These are phyloP conservation scores for Geopemphigus sp. DNA, from an alignment of 1,140 invertebrate species.

Conservation along the genomic window DNA sequence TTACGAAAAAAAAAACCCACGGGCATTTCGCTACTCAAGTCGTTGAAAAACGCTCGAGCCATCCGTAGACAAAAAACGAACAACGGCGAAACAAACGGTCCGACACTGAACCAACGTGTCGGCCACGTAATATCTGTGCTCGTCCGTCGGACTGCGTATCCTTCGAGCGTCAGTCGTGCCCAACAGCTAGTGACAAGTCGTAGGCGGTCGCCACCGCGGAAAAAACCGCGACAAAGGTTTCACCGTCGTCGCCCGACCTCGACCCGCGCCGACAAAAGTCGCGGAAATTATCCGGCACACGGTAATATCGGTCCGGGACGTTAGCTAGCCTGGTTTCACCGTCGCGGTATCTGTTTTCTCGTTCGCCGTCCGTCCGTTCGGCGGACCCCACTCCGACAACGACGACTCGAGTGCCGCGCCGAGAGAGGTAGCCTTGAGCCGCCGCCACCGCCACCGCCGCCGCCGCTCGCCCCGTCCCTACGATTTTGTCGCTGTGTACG, in stretches of 20 bases:
- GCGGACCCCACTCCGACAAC: not conserved
- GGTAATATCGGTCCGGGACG: slow-evolving; percentile 28
- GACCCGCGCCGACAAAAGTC: too few relatives aligned
- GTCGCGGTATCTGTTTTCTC: slow-evolving; percentile 9
- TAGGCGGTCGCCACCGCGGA: too few relatives aligned
- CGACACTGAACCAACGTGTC: too few relatives aligned
- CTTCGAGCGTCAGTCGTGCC: too few relatives aligned
- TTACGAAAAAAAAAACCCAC: too few relatives aligned
- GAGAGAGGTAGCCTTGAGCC: slow-evolving; percentile 26
- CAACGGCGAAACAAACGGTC: too few relatives aligned
- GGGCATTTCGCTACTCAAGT: not conserved
- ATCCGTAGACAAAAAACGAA: too few relatives aligned
- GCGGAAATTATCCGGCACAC: not conserved
- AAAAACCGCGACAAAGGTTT: slow-evolving; percentile 1
- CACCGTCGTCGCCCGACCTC: not conserved
- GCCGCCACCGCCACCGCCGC: slow-evolving; percentile 6
- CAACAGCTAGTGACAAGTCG: too few relatives aligned
- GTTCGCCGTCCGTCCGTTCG: not conserved
- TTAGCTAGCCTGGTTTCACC: slow-evolving; percentile 21
- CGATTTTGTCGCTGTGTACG: slow-evolving; percentile 25
- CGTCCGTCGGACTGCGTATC: too few relatives aligned
- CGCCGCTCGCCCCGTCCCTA: slow-evolving; percentile 26
- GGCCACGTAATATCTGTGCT: too few relatives aligned
- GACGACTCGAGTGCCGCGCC: not conserved
- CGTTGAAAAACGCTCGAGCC: too few relatives aligned